Percentiles rank a stretch among this genome's conserved stretches.
These are phyloP conservation scores for Solenopsis fugax DNA, from an alignment of 1,140 invertebrate genomes.

Conservation along the genomic window DNA sequence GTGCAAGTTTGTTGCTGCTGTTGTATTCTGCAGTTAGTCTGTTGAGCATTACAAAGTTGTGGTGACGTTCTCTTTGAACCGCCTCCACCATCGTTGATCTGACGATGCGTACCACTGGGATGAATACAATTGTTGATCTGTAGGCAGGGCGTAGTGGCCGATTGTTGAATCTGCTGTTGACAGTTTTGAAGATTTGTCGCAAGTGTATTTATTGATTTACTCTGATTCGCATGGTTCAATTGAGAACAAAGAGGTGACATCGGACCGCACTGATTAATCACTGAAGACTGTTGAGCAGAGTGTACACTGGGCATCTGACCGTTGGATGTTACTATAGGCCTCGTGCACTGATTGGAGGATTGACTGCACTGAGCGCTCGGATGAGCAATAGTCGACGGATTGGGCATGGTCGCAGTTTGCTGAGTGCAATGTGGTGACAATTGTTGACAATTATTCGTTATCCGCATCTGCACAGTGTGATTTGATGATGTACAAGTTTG, in stretches of 20 bases:
- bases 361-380: conserved; percentile 68
- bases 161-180: conserved; percentile 54
- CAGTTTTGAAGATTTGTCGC: conserved; percentile 45
- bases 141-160: conserved; percentile 67
- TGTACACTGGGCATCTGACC: conserved; percentile 71
- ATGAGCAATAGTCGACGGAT: conserved; percentile 56
- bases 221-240: conserved; percentile 56
- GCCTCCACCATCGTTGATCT: conserved; percentile 24
- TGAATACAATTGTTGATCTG: conserved; percentile 80
- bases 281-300: conserved; percentile 50
- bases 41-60: conserved; percentile 77
- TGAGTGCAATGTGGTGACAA: conserved; percentile 81
- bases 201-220: conserved; percentile 65
- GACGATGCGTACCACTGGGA: conserved; percentile 70
- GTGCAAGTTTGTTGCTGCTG: conserved; percentile 77
- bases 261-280: conserved; percentile 66
- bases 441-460: conserved; percentile 78
- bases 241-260: conserved; percentile 77
- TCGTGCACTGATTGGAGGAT: conserved; percentile 63
- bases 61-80: conserved; percentile 73
- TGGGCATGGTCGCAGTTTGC: conserved; percentile 17
- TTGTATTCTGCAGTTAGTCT: conserved; percentile 80
- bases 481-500: conserved; percentile 66
- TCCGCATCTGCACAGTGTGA: conserved; percentile 70
- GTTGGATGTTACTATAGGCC: conserved; percentile 63